Conservation (phyloP, 2,113 vertebrate genomes). For the Calidris pugnax region DNA sequence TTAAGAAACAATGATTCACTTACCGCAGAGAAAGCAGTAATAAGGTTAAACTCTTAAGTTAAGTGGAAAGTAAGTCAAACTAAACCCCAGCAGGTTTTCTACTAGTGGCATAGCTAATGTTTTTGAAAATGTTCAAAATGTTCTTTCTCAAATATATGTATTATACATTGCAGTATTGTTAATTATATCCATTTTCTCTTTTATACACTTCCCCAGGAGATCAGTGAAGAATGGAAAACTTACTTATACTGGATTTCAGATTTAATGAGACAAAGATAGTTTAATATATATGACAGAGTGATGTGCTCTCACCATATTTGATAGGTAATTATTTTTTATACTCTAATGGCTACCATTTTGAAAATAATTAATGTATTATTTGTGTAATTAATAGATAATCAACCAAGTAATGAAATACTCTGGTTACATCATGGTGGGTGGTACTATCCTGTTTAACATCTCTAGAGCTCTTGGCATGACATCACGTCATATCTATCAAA, state of each 20-base stretch:
- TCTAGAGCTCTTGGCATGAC: background rate
- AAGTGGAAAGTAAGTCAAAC: slow-evolving; percentile 57
- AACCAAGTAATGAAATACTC: slow-evolving; percentile 2
- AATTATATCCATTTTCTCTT: slow-evolving; percentile 66
- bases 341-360: slow-evolving; percentile 37
- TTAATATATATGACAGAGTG: slow-evolving; percentile 40
- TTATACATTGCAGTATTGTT: slow-evolving; percentile 55
- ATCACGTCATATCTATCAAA: background rate
- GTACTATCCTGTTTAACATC: background rate
- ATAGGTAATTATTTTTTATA: slow-evolving; percentile 60
- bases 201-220: slow-evolving; percentile 57
- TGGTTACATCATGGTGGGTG: background rate
- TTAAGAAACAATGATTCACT: slow-evolving; percentile 52
- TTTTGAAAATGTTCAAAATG: slow-evolving; percentile 62
- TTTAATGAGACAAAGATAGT: slow-evolving; percentile 64
- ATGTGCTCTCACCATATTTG: slow-evolving; percentile 21
- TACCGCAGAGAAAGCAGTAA: slow-evolving; percentile 24
- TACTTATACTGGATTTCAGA: slow-evolving; percentile 57
- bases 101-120: slow-evolving; percentile 43
- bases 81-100: slow-evolving; percentile 61
- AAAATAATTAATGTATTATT: slow-evolving; percentile 58
- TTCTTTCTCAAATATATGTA: slow-evolving; percentile 55
- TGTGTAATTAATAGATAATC: slow-evolving; percentile 46
- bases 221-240: slow-evolving; percentile 57
- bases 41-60: slow-evolving; percentile 55